Percentiles rank a stretch among this genome's conserved stretches.
Evolutionary conservation across 64 coral and sea anemone genomes (phyloP).

Genomic region (Orbicella faveolata): DNA sequence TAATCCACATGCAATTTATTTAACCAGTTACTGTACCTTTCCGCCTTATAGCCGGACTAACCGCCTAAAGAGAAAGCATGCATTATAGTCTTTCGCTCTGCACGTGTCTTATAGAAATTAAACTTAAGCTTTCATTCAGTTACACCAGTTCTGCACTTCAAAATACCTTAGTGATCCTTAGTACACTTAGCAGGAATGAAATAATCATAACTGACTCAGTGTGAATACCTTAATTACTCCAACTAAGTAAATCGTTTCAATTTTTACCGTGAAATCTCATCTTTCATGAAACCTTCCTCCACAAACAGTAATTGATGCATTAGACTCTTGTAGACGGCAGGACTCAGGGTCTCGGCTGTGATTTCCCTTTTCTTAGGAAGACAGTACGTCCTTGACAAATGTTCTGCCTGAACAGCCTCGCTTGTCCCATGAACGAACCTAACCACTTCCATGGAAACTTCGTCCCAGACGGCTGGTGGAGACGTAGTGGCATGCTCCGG

Average conservation of each 20-base stretch:
- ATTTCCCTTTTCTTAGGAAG: background rate
- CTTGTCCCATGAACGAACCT: background rate
- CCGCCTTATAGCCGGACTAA: too few species aligned
- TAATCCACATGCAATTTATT: too few species aligned
- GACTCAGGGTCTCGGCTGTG: background rate
- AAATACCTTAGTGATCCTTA: too few species aligned
- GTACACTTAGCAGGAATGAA: too few species aligned
- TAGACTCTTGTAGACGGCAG: constrained; percentile 46
- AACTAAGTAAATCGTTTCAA: background rate
- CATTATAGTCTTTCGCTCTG: too few species aligned
- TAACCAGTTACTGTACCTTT: too few species aligned
- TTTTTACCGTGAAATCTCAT: constrained; percentile 60
- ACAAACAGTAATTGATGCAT: constrained; percentile 80
- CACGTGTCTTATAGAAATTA: too few species aligned
- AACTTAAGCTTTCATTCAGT: too few species aligned
- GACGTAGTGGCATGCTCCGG: background rate
- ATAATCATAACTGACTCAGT: too few species aligned
- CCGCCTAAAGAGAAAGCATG: too few species aligned
- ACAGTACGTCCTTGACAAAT: constrained; percentile 13
- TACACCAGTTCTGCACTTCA: too few species aligned
- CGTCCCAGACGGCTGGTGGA: background rate
- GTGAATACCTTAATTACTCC: background rate
- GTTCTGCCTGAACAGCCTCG: constrained; percentile 11
- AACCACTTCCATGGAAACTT: constrained; percentile 22
- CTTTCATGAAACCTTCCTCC: constrained; percentile 76